Evolutionary conservation across 1,140 invertebrate species (phyloP).

Genomic region (Steinernema khuongi): DNA sequence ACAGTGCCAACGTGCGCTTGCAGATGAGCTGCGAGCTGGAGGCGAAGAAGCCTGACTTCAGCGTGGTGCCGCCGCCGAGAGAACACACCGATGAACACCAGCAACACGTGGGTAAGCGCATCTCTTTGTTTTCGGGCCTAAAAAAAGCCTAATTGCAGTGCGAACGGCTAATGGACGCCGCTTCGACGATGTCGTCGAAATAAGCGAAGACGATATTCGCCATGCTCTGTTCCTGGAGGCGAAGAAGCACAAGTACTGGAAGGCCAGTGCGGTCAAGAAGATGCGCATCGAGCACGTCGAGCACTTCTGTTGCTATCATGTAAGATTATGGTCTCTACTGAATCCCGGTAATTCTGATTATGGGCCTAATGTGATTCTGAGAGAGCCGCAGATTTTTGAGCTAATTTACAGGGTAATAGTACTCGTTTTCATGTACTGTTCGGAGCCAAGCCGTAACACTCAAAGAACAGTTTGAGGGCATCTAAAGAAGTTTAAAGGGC

Average conservation of each 20-base stretch:
- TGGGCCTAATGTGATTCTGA: no score
- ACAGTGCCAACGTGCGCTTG: no score
- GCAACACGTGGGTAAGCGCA: background rate
- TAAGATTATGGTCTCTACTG: slow-evolving; percentile 38
- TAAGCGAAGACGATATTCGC: background rate
- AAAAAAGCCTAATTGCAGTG: background rate
- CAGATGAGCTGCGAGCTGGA: background rate
- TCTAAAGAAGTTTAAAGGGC: no score
- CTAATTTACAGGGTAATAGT: no score
- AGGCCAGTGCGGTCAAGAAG: slow-evolving; percentile 50
- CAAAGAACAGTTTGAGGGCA: no score
- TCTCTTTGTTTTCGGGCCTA: background rate
- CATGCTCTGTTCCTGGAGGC: slow-evolving; percentile 38
- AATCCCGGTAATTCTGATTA: no score
- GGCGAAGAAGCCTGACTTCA: background rate
- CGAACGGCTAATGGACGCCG: background rate
- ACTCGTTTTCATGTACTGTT: no score
- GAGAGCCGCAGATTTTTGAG: no score
- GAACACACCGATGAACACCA: background rate
- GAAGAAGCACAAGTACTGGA: slow-evolving; percentile 52
- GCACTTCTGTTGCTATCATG: slow-evolving; percentile 49
- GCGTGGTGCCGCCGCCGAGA: background rate
- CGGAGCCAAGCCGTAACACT: no score
- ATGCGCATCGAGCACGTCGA: slow-evolving; percentile 53
- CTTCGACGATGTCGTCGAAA: background rate